A percentile compares a stretch with the other conserved stretches of the same genome.
These are phyloP conservation scores for Holocentrus rufus DNA, from an alignment of 2,797 vertebrate species.

Conservation along the genomic window DNA sequence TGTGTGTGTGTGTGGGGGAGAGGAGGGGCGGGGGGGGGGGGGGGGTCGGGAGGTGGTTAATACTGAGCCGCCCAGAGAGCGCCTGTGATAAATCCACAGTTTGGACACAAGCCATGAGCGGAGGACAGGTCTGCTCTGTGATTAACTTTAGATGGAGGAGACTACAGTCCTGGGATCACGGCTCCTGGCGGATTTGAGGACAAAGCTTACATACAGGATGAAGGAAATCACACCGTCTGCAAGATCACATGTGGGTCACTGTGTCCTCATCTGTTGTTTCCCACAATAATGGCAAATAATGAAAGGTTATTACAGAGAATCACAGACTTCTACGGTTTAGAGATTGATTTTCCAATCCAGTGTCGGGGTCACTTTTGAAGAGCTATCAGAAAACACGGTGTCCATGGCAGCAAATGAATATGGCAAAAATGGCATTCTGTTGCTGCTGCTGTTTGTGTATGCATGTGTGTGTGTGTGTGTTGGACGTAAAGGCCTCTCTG, in stretches of 20 bases:
- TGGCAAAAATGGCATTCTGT: conserved; percentile 41
- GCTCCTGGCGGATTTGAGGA: conserved; percentile 44
- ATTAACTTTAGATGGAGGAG: conserved; percentile 67
- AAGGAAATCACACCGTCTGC: not conserved
- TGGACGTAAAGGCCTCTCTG: not conserved
- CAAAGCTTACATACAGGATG: conserved; percentile 26
- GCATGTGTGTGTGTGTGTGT: conserved; percentile 9
- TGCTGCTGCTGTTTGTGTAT: conserved; percentile 29
- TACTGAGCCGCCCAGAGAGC: conserved; percentile 46
- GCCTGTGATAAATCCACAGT: conserved; percentile 62
- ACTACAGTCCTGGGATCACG: conserved; percentile 38
- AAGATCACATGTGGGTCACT: not conserved
- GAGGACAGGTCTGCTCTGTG: conserved; percentile 48
- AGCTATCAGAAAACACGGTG: conserved; percentile 13
- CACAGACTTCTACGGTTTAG: not conserved
- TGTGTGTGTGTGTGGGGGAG: not conserved
- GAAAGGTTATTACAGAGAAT: not conserved
- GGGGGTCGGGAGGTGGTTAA: not conserved
- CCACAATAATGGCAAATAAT: not conserved
- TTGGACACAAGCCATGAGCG: conserved; percentile 50
- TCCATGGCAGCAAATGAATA: conserved; percentile 42
- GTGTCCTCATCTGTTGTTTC: not conserved
- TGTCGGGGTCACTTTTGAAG: conserved; percentile 4
- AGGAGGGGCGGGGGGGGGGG: not conserved
- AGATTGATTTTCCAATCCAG: conserved; percentile 10